Evolutionary conservation across 2,888 invertebrate species (phyloP).

Genomic region (Acanthococcus lagerstroemiae): DNA sequence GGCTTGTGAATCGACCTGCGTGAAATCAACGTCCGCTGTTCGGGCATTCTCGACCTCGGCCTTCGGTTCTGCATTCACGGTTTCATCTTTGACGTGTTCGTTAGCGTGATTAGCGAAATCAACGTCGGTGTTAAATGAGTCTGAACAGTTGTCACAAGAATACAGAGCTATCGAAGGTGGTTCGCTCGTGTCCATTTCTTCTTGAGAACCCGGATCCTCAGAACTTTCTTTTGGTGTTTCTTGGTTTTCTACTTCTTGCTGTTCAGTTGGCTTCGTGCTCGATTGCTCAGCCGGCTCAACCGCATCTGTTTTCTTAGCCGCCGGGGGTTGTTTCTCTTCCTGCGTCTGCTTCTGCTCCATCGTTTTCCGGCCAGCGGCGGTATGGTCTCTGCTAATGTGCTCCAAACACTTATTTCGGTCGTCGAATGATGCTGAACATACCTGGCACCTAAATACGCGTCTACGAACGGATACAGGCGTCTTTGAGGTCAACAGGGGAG

Average conservation of each 20-base stretch:
- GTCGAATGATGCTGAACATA: conserved; percentile 34
- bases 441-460: conserved; percentile 34
- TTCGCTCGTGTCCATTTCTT: conserved; percentile 22
- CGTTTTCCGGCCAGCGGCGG: conserved; percentile 19
- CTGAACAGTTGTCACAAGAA: conserved; percentile 16
- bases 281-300: neutral
- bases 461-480: conserved; percentile 12
- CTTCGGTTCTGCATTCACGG: neutral
- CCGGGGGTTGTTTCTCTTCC: conserved; percentile 16
- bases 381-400: conserved; percentile 34
- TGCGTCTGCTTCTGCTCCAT: conserved; percentile 16
- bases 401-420: conserved; percentile 33
- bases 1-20: neutral
- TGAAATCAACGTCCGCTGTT: neutral
- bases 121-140: conserved; percentile 10
- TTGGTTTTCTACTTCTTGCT: neutral
- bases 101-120: conserved; percentile 16
- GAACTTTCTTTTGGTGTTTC: neutral
- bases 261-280: neutral
- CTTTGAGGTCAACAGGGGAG: conserved; percentile 3
- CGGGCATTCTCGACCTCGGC: neutral
- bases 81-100: conserved; percentile 2
- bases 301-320: neutral
- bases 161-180: conserved; percentile 12
- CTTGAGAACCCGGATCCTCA: conserved; percentile 8